Conservation (phyloP, 2,888 invertebrate species). For the Parochlus steinenii region DNA sequence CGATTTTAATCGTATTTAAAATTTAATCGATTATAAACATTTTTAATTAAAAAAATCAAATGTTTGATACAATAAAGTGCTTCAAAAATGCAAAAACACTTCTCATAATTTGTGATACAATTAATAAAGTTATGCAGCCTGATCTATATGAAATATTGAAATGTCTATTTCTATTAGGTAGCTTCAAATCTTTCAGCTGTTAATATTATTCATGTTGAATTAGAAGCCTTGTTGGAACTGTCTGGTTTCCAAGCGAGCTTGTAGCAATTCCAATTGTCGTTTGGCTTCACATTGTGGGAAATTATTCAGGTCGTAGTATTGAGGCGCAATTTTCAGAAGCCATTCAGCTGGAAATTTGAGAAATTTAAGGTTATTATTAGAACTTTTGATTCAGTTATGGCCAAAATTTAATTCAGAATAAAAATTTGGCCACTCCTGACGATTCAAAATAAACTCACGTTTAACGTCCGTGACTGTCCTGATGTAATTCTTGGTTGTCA, state of each 20-base stretch:
- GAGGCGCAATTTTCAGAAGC: slow-evolving; percentile 88
- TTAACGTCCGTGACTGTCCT: slow-evolving; percentile 97
- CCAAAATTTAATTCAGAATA: slow-evolving; percentile 10
- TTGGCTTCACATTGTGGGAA: slow-evolving; percentile 97
- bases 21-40: no score
- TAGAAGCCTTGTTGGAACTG: slow-evolving; percentile 83
- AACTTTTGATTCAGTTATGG: no score
- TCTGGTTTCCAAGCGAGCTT: slow-evolving; percentile 69
- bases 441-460: slow-evolving; percentile 46
- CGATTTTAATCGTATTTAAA: no score
- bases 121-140: no score
- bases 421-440: slow-evolving; percentile 2
- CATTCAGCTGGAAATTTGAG: slow-evolving; percentile 55
- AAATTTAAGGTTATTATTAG: slow-evolving; percentile 11
- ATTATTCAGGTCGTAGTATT: slow-evolving; percentile 95
- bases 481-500: slow-evolving; percentile 99
- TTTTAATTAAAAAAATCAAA: no score
- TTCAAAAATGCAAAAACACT: no score
- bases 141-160: no score
- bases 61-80: no score
- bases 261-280: slow-evolving; percentile 75
- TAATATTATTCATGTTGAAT: no score
- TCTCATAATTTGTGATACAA: no score
- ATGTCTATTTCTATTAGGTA: no score
- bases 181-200: no score